These are phyloP conservation scores for cattle (Bos taurus) DNA, from an alignment of 2,113 vertebrate species.

Conservation along the genomic window DNA sequence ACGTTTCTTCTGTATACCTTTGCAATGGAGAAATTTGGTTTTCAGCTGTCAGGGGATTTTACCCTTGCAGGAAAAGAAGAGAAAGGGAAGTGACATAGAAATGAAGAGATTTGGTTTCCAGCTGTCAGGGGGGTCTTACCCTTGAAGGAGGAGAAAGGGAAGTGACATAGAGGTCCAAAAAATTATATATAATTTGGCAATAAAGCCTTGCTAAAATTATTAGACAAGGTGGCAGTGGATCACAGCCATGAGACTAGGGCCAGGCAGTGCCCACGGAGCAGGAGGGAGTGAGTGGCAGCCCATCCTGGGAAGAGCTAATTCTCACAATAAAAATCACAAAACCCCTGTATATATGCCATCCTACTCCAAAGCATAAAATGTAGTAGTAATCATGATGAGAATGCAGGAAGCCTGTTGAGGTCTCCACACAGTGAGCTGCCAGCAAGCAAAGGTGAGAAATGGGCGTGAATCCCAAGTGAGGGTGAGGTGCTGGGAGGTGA, in stretches of 20 bases:
- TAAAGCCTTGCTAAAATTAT: neutral
- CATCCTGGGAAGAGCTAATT: neutral
- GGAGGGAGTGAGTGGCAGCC: rapidly evolving
- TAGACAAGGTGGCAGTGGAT: rapidly evolving
- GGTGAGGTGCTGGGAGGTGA: no score
- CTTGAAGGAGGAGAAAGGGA: neutral
- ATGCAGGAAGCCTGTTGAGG: neutral
- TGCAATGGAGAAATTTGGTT: neutral
- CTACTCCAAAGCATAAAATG: neutral
- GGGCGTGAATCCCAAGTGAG: rapidly evolving
- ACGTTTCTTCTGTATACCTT: neutral
- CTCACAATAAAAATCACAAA: neutral
- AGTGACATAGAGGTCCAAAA: neutral
- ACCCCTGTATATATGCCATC: neutral
- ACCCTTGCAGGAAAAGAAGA: neutral
- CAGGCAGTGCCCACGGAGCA: rapidly evolving
- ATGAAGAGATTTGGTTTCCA: neutral
- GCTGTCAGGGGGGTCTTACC: neutral
- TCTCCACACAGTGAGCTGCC: neutral
- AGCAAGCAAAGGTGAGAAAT: neutral
- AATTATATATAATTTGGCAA: rapidly evolving
- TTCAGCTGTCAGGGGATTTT: neutral
- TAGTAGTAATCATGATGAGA: no score
- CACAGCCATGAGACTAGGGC: rapidly evolving
- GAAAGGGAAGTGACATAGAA: neutral